Evolutionary conservation across 2,797 vertebrate species (phyloP).

Genomic region (Geotrypetes seraphini): DNA sequence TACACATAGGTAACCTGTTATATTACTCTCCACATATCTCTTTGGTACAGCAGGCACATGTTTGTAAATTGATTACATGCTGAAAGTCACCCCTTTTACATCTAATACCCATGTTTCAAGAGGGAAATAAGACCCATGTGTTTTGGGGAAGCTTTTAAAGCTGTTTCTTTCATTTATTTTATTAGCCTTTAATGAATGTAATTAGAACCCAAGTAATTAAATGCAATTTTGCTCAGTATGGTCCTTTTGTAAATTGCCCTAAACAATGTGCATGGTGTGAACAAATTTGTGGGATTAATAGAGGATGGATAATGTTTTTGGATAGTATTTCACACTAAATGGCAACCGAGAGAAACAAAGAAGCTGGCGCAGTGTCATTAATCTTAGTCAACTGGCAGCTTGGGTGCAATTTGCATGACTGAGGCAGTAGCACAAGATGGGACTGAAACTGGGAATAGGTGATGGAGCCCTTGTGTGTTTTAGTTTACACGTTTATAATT

Average conservation of each 20-base stretch:
- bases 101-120: conserved; percentile 89
- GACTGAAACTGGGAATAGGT: conserved; percentile 66
- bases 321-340: conserved; percentile 98
- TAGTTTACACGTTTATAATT: no score
- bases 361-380: conserved; percentile 93
- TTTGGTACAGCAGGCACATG: no score
- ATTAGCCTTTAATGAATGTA: conserved; percentile 99
- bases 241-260: conserved; percentile 85
- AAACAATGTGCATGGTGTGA: conserved; percentile 87
- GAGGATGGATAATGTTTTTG: conserved; percentile 98
- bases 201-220: conserved; percentile 98
- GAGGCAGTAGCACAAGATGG: conserved; percentile 88
- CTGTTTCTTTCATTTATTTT: conserved; percentile 91
- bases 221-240: conserved; percentile 88
- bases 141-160: conserved; percentile 87
- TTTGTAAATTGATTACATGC: no score
- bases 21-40: no score
- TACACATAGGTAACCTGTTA: no score
- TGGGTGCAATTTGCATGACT: conserved; percentile 96
- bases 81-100: no score
- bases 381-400: conserved; percentile 98
- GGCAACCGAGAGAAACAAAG: conserved; percentile 94
- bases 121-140: conserved; percentile 85
- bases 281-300: conserved; percentile 96
- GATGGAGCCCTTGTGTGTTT: conserved; percentile 77